Conservation (phyloP, 2,113 vertebrate genomes). For the zebrafish (Danio rerio) region GRCz12tu NC_133188.1:1810501-1811000, state of each 20-base stretch:
- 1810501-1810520: too few relatives aligned
- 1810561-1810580: too few relatives aligned
- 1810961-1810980: background rate
- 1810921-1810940: slow-evolving; percentile 94
- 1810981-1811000: background rate
- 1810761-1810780: slow-evolving; percentile 38
- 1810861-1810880: slow-evolving; percentile 96
- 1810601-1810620: too few relatives aligned
- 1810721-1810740: slow-evolving; percentile 21
- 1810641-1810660: too few relatives aligned
- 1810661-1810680: background rate
- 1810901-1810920: slow-evolving; percentile 98
- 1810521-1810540: too few relatives aligned
- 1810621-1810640: too few relatives aligned
- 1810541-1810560: too few relatives aligned
- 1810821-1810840: slow-evolving; percentile 52
- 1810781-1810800: slow-evolving; percentile 58
- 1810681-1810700: background rate
- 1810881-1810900: slow-evolving; percentile 98
- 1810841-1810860: slow-evolving; percentile 80
- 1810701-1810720: slow-evolving; percentile 27
- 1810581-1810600: too few relatives aligned
- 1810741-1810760: slow-evolving; percentile 23
- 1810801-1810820: slow-evolving; percentile 44
- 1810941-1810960: too few relatives aligned